Conservation (phyloP, 1,140 invertebrate genomes). For the Zophobas atratus region DNA sequence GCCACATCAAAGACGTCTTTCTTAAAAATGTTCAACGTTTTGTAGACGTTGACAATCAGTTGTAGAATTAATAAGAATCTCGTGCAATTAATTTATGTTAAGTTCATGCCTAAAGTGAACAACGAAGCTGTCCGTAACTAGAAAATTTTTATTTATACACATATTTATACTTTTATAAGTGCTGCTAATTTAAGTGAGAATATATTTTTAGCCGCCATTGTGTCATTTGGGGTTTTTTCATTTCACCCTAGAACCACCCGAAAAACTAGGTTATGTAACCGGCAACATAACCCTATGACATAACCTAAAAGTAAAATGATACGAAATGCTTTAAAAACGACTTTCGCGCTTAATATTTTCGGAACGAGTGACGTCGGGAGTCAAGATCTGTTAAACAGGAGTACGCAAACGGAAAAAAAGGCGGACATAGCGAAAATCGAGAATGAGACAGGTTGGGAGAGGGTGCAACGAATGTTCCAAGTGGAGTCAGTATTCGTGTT, state of each 20-base stretch:
- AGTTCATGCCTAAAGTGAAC: too few species aligned
- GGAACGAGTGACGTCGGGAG: not conserved
- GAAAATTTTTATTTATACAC: too few species aligned
- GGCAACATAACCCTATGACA: not conserved
- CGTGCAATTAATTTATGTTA: too few species aligned
- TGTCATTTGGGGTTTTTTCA: not conserved
- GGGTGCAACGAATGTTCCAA: conserved; percentile 60
- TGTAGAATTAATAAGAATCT: not conserved
- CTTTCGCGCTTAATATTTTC: not conserved
- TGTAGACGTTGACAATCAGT: conserved; percentile 22
- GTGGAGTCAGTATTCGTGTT: conserved; percentile 55
- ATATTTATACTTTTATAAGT: conserved; percentile 17
- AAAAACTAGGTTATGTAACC: conserved; percentile 6
- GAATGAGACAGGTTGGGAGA: conserved; percentile 59
- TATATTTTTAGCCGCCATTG: not conserved
- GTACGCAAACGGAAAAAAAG: conserved; percentile 44
- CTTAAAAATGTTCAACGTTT: conserved; percentile 65
- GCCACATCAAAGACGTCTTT: conserved; percentile 69
- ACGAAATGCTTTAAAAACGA: not conserved
- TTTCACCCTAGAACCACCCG: not conserved
- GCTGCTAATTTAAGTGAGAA: not conserved
- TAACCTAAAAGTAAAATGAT: conserved; percentile 28
- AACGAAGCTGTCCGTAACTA: too few species aligned
- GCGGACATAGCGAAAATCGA: conserved; percentile 14
- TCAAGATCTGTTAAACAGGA: conserved; percentile 43